Base-by-base conservation (phyloP, 2,888 invertebrate genomes). In the Aromia moschata region DNA sequence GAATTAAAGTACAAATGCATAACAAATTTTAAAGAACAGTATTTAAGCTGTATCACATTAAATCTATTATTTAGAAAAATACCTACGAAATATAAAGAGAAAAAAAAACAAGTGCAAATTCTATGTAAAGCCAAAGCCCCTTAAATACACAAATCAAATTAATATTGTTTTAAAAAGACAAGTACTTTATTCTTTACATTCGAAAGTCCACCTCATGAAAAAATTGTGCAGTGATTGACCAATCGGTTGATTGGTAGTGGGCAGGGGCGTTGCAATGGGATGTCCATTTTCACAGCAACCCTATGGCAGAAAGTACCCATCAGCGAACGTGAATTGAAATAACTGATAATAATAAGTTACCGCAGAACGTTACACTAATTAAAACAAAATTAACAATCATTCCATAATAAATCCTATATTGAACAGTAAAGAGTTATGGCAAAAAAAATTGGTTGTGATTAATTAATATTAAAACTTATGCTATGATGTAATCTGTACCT, bases 221-320 rank as follows among this genome's bases (percentile, higher is more conserved):
- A 72, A 70, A 67, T 68, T 72, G 70, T 69, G 73, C 64, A 60
- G 71, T 71, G 70, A 74, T 65, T 71, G 69, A 76, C 77, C 77
- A 77, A 78, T 77, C 74, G 76, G 77, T 64, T 72, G 76, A 78
- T 74, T 76, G 77, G 75, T 70, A 73, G 71, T 58, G 63, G 74
- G 68, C 71, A 72, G 71, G 71, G 69, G 70, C 60, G 70, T 62
- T 68, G 67, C 60, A 64, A 68, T 75, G 74, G 72, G 76, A 74
- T 70, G 77, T 76, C 76, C 76, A 73, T 70, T 70, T 73, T 72
- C 76, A 73, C 77, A 74, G 79, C 78, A 77, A 72, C 78, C 79
- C 80, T 80, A 80, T 79, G 79, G 77, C 77, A 81, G 79, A 81
- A 80, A 81, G 76, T 74, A 79, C 78, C 79, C 75, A 80, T 80